Base-by-base conservation (phyloP, 2,797 vertebrate genomes). In the Lepidocolaptes lacrymiger region DNA sequence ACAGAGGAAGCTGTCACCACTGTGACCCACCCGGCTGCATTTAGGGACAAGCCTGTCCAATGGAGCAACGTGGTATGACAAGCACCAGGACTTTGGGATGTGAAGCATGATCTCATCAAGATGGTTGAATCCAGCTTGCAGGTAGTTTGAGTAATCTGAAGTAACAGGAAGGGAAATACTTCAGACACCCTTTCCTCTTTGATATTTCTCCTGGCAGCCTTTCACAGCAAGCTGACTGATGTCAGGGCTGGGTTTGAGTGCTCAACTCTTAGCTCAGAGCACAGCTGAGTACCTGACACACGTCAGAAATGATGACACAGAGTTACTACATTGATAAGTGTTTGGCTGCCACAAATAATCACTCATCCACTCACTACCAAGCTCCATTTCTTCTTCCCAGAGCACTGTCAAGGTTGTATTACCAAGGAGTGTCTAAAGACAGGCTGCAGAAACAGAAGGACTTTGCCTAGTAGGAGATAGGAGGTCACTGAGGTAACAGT, bases 221-320 rank as follows among this genome's bases (percentile, higher is more conserved):
- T 59, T 58, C 41, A 66, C 68, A 59, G 80, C 26, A 64, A 34
- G 44, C 6, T 22, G 19, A 21, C 37, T 23, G 49, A 71, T 32
- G 34, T 39, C 54, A 26, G 1, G 14, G 24, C 27, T 68, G 36
- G 19, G 6, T 48, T 5, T 48, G 48, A 39, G 48, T 16, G 59
- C 16, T 51, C n/a, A 54, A 36, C 63, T 41, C 59, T 46, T 83
- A n/a, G 15, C 30, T 89, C 41, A 6, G 19, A 27, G 43, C 34
- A 59, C 39, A 83, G 4, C 26, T 51, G 55, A 23, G 51, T 26
- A 48, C 46, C 58, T 49, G n/a, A 15, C 19, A 20, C 28, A 6
- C 0, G 0, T n/a, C 2, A 30, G 55, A 82, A 69, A 52, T 1
- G 3, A n/a, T 2, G 8, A 13, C 18, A 2, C 34, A 30, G 16